A percentile compares a stretch with the other conserved stretches of the same genome.
Evolutionary conservation across 1,140 invertebrate genomes (phyloP).

Genomic region (Paraescarpia echinospica): DNA sequence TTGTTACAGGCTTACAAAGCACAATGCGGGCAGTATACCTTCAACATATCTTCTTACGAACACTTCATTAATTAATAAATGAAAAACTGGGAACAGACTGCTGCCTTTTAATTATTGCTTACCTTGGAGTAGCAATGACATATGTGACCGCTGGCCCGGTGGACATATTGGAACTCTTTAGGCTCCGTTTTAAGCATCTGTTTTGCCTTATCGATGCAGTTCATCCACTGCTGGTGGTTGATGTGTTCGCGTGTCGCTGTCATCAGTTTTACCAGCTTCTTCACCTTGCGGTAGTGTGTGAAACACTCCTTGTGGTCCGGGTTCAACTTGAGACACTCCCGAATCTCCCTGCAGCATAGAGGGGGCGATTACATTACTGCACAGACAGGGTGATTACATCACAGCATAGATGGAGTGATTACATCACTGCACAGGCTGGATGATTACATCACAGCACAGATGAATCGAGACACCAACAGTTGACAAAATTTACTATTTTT

Average conservation of each 20-base stretch:
- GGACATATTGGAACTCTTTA: constrained; percentile 38
- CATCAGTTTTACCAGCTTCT: constrained; percentile 89
- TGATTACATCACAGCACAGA: no score
- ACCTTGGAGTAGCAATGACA: constrained; percentile 56
- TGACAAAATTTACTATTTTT: no score
- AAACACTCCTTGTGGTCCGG: constrained; percentile 96
- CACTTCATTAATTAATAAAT: no score
- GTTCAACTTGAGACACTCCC: constrained; percentile 96
- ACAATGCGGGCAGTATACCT: no score
- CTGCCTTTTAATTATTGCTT: background rate
- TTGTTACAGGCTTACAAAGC: no score
- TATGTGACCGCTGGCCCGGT: constrained; percentile 44
- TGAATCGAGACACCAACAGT: no score
- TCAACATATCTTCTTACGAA: no score
- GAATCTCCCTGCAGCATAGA: constrained; percentile 71
- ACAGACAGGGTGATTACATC: no score
- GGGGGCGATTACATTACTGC: constrained; percentile 37
- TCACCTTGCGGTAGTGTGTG: constrained; percentile 95
- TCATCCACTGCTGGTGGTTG: constrained; percentile 70
- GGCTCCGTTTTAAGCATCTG: constrained; percentile 70
- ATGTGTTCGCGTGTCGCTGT: constrained; percentile 71
- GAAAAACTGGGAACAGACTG: no score
- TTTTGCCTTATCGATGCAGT: constrained; percentile 76
- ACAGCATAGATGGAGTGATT: no score
- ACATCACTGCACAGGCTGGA: no score